Base-by-base conservation (phyloP, 2,113 vertebrate species). In the Malurus cyaneus region DNA sequence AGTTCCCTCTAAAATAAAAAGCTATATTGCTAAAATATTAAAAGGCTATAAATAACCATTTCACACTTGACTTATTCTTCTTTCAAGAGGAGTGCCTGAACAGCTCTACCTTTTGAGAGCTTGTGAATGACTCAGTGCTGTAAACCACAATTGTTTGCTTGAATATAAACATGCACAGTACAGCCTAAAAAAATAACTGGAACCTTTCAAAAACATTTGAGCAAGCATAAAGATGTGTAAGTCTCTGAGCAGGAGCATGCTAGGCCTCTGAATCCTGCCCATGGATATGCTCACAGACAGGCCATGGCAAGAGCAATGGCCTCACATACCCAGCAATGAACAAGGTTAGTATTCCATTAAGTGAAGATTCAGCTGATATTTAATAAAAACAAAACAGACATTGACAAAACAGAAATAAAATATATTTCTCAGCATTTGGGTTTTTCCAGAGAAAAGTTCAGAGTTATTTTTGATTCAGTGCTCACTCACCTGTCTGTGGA, bases 401-500 rank as follows among this genome's bases (percentile, higher is more conserved):
- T 12, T 1, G 8, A 65, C 7, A 79, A 73, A 53, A 65, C 3
- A 25, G 6, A 77, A 12, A 42, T 12, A 17, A 3, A 52, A 79
- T 11, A 21, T 54, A 50, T 19, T 81, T 89, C 31, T 59, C 25
- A 41, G 34, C 18, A 69, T 50, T 39, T 65, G 50, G n/a, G 29
- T 14, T 81, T 50, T 74, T 47, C 46, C 41, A 61, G 49, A 79
- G 24, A 46, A 80, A 81, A 76, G 28, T 28, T 59, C 26, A 90
- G 60, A 81, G 64, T 14, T 70, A 11, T 29, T 54, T 73, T 39
- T 70, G 8, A 66, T 32, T n/a, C 65, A 25, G 20, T 9, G 25
- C 12, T 89, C 64, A 97, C 98, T 98, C 96, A 99, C 99, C 98
- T 97, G 98, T 96, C 84, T 98, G 97, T 2, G 98, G 98, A 95